These are phyloP conservation scores for Metopolophium dirhodum DNA, from an alignment of 1,140 invertebrate species.

Conservation along the genomic window DNA sequence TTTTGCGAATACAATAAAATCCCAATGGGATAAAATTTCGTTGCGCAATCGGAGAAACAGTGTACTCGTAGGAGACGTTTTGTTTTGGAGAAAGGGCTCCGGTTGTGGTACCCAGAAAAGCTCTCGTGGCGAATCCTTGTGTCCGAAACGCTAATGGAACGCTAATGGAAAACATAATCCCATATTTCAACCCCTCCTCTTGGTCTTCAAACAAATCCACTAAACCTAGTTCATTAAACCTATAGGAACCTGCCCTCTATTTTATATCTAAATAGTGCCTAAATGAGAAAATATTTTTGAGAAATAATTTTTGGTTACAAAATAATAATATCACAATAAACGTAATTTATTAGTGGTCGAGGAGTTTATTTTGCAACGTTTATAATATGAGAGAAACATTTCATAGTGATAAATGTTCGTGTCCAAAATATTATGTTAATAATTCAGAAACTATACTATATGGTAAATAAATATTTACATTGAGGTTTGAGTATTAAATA, in stretches of 20 bases:
- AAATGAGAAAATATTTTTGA: not conserved
- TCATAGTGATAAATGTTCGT: not conserved
- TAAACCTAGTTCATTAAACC: conserved; percentile 56
- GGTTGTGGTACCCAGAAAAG: conserved; percentile 46
- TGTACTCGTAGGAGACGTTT: conserved; percentile 51
- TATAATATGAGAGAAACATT: not conserved
- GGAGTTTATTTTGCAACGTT: not conserved
- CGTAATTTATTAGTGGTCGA: not conserved
- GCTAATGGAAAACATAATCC: conserved; percentile 57
- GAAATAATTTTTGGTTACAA: not conserved
- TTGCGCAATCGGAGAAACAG: conserved; percentile 44
- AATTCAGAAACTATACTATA: not conserved
- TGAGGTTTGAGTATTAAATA: not conserved
- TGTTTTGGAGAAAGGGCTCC: conserved; percentile 49
- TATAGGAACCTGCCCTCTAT: conserved; percentile 7
- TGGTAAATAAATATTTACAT: not conserved
- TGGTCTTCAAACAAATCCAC: conserved; percentile 46
- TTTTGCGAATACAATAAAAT: conserved; percentile 42
- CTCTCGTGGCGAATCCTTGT: conserved; percentile 50
- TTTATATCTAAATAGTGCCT: conserved; percentile 34
- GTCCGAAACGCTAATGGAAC: conserved; percentile 57
- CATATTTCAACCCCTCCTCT: conserved; percentile 53
- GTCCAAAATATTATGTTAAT: not conserved
- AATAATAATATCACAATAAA: not conserved
- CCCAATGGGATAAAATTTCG: conserved; percentile 49